phyloP scores from a whole-genome alignment of 35 echinoderm and acorn worm genomes.

The Ophiothrix spiculata region DNA sequence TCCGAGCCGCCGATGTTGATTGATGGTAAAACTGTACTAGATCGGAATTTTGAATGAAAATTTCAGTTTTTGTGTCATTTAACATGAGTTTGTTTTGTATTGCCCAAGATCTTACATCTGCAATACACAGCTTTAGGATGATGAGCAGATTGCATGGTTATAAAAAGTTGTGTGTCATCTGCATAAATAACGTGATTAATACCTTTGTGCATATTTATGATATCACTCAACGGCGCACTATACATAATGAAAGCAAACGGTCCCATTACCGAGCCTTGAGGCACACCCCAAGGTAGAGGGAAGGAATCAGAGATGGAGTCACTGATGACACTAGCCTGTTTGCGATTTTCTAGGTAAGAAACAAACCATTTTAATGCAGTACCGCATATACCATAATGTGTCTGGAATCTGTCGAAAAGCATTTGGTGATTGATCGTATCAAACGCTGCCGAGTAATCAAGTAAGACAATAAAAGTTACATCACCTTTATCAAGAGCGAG shows the following conservation, averaged over 20 bases:
- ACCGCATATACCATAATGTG: not conserved
- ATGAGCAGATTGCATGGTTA: not conserved
- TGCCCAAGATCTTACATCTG: slow-evolving; percentile 7
- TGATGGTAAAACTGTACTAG: not conserved
- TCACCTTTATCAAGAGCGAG: slow-evolving; percentile 7
- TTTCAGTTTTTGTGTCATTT: slow-evolving; percentile 19
- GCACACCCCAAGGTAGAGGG: slow-evolving; percentile 2
- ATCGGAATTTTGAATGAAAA: not conserved
- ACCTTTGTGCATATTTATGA: slow-evolving; percentile 13
- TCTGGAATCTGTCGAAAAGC: not conserved
- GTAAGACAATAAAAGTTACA: not conserved
- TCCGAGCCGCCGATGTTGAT: not conserved
- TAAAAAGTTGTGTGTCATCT: slow-evolving; percentile 17
- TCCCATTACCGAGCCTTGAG: slow-evolving; percentile 22
- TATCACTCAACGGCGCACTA: not conserved
- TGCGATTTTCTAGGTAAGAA: not conserved
- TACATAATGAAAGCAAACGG: slow-evolving; percentile 17
- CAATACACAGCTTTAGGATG: slow-evolving; percentile 11
- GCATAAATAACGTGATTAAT: slow-evolving; percentile 19
- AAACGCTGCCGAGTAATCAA: not conserved
- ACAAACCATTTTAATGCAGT: not conserved
- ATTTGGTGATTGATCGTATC: not conserved
- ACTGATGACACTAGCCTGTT: not conserved
- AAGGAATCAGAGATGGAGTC: slow-evolving; percentile 12
- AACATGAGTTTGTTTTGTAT: slow-evolving; percentile 27